Base-by-base conservation (phyloP, 1,140 invertebrate species). In the Bacillus rossius region DNA sequence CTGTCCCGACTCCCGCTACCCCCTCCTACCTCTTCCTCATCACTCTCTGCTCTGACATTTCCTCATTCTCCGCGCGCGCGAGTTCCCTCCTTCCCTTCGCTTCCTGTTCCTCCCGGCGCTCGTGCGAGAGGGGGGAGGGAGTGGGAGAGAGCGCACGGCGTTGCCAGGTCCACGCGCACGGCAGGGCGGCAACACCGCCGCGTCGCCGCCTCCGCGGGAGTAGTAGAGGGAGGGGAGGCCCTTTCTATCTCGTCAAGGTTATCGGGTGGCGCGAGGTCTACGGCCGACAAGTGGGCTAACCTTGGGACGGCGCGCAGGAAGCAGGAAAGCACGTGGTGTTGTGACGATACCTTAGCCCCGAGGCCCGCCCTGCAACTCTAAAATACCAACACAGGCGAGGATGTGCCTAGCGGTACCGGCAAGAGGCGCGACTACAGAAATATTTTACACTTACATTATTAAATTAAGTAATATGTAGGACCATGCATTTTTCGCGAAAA, bases 1-100 rank as follows among this genome's bases (percentile, higher is more conserved):
- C n/a, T 45, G 53, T 47, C 48, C 17, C 41, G 40, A 49, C 57
- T 59, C 19, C 23, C n/a, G 52, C 51, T 52, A n/a, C 38, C 22
- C n/a, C 25, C 42, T 56, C 45, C 48, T 37, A 22, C 37, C 63
- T 45, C 42, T 45, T 10, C 23, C 25, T 1, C 47, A 19, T 19
- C 19, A 23, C 26, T 23, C 13, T 49, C 14, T 4, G 26, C 26
- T 3, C 47, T 26, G 23, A 16, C 17, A 26, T 8, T 22, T 51
- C 29, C 49, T 1, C 23, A 51, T 51, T 25, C 25, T 17, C 29
- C 13, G 16, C 66, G 66, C 69, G 69, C 62, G 61, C 67, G 66
- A 64, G 68, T 64, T 64, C 67, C 72, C 72, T 72, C 71, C 70
- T 71, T 66, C 69, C 62, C 61, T 67, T 68, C 72, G 70, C 68